Conservation (phyloP, 2,113 vertebrate genomes). For the Columba janthina region DNA sequence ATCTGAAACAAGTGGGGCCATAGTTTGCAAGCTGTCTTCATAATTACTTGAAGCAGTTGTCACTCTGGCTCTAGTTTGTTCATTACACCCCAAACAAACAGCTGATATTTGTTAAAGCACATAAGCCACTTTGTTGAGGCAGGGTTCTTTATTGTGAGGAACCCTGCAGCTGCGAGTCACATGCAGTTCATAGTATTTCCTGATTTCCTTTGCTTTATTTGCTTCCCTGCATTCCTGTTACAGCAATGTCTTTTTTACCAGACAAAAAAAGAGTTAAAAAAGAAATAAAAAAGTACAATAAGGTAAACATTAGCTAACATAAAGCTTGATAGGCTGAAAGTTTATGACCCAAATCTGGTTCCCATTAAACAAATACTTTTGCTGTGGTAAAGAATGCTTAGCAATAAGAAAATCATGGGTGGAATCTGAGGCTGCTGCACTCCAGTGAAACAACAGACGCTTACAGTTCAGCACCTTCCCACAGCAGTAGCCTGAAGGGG, state of each 20-base stretch:
- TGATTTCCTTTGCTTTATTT: slow-evolving; percentile 70
- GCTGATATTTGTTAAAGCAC: slow-evolving; percentile 73
- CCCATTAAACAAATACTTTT: slow-evolving; percentile 66
- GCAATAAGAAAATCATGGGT: slow-evolving; percentile 52
- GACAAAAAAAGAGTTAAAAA: background rate
- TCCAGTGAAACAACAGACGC: background rate
- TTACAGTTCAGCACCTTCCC: background rate
- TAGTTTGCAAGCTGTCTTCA: slow-evolving; percentile 79
- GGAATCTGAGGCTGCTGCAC: slow-evolving; percentile 42
- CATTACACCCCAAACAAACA: slow-evolving; percentile 76
- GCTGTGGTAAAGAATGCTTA: slow-evolving; percentile 27
- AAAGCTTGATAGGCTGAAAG: slow-evolving; percentile 66
- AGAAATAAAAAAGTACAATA: slow-evolving; percentile 37
- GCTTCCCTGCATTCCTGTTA: slow-evolving; percentile 63
- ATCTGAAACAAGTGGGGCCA: slow-evolving; percentile 73
- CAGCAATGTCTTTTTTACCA: slow-evolving; percentile 53
- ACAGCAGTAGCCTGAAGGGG: background rate
- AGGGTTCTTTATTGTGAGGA: slow-evolving; percentile 58
- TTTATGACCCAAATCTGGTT: slow-evolving; percentile 73
- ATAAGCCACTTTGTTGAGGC: slow-evolving; percentile 77
- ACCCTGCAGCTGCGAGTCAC: slow-evolving; percentile 73
- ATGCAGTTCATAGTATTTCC: slow-evolving; percentile 69
- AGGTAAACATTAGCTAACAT: slow-evolving; percentile 77
- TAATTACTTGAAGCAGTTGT: slow-evolving; percentile 79
- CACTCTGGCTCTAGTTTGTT: slow-evolving; percentile 74